These are phyloP conservation scores for Nebria ingens DNA, from an alignment of 1,140 invertebrate genomes.

Conservation along the genomic window DNA sequence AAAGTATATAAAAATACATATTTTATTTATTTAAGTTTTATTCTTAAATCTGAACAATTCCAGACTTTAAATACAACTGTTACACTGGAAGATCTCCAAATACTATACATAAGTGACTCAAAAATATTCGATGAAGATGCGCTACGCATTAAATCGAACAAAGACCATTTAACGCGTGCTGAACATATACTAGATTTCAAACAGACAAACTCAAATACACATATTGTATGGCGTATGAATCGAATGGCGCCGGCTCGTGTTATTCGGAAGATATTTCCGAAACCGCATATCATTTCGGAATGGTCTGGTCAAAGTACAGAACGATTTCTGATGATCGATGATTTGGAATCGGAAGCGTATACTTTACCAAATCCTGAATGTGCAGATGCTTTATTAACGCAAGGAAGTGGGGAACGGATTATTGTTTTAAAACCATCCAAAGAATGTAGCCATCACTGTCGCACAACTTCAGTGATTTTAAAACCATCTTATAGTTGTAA, in stretches of 20 bases:
- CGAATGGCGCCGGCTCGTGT: constrained; percentile 52
- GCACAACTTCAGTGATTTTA: constrained; percentile 49
- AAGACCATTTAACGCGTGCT: constrained; percentile 31
- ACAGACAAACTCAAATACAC: constrained; percentile 26
- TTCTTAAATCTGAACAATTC: constrained; percentile 16
- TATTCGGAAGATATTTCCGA: constrained; percentile 52
- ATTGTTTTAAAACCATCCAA: constrained; percentile 53
- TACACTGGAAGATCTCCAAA: constrained; percentile 32
- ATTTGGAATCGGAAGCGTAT: constrained; percentile 45
- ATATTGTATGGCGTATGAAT: constrained; percentile 56
- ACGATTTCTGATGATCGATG: constrained; percentile 60
- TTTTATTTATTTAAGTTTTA: background rate
- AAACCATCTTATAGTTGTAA: constrained; percentile 56
- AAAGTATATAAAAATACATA: constrained; percentile 19
- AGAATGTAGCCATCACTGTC: constrained; percentile 55
- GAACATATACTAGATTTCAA: constrained; percentile 27
- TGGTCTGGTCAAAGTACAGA: constrained; percentile 58
- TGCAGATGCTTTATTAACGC: constrained; percentile 58
- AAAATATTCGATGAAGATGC: constrained; percentile 43
- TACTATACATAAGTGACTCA: constrained; percentile 37
- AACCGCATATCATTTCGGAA: constrained; percentile 46
- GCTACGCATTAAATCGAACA: constrained; percentile 40
- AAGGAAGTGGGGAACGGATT: constrained; percentile 50
- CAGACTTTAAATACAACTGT: constrained; percentile 33
- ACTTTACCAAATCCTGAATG: constrained; percentile 62